Base-by-base conservation (phyloP, 2,113 vertebrate species). In the Perca flavescens region DNA sequence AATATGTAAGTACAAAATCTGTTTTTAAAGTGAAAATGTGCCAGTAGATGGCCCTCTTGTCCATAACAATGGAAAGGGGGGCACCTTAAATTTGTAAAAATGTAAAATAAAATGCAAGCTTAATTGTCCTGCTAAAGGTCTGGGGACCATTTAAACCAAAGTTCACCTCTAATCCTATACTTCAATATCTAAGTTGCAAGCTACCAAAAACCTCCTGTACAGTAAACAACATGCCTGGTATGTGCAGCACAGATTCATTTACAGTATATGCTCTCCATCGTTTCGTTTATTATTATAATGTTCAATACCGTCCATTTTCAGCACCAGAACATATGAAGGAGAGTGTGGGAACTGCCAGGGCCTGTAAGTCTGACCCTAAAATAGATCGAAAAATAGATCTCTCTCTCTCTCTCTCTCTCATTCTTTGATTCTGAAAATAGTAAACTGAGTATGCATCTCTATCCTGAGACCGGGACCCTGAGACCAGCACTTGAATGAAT, bases 341-440 rank as follows among this genome's bases (percentile, higher is more conserved):
- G 92, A 94, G 91, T 93, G 93, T 96, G 95, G 94, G 95, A 95
- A 95, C 88, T 60, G 80, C 73, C 77, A 16, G 64, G 79, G 79
- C 57, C 83, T 74, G 52, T 43, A 81, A 79, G 86, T 89, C 86
- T 69, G 88, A 87, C 88, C 88, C 90, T 60, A 85, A 94, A 94
- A 95, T 92, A 94, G 88, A 92, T 86, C 58, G 9, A 25, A 25
- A n/a, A n/a, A n/a, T n/a, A n/a, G n/a, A n/a, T n/a, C n/a, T n/a
- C n/a, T n/a, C n/a, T n/a, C 79, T 77, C 86, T 86, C 87, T 82
- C 56, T 88, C 88, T 82, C 56, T 88, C 88, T 91, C 88, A 89
- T 94, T 95, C 92, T 94, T 90, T 86, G 79, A 90, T 92, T 94
- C 93, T 93, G 85, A 93, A 94, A 94, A 94, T 92, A 94, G 90